phyloP scores from a whole-genome alignment of 1,140 invertebrate genomes.

The Pseudomyrmex concolor region DNA sequence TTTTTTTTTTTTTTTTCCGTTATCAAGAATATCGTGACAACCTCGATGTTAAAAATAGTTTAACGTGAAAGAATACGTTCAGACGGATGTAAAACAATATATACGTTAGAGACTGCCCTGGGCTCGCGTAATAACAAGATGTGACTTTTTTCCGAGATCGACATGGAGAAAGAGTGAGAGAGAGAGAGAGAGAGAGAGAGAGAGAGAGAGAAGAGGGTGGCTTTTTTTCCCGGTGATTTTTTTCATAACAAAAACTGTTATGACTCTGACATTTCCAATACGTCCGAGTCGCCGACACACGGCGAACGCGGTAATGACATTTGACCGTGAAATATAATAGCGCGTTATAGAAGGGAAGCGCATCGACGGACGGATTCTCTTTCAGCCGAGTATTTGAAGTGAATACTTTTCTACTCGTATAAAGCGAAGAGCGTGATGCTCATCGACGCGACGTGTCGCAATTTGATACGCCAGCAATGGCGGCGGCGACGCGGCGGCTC shows the following conservation, averaged over 20 bases:
- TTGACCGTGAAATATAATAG: conserved; percentile 64
- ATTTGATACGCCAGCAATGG: conserved; percentile 24
- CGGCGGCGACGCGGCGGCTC: not conserved
- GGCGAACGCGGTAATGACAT: conserved; percentile 37
- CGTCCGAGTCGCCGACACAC: not conserved
- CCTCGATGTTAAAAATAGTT: conserved; percentile 14
- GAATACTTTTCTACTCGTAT: conserved; percentile 33
- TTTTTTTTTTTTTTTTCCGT: too few relatives aligned
- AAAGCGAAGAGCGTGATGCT: conserved; percentile 1
- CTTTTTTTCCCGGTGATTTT: not conserved
- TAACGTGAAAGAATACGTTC: not conserved
- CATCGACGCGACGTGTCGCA: conserved; percentile 27
- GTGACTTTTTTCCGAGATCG: conserved; percentile 31
- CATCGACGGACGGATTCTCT: conserved; percentile 37
- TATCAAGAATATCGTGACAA: not conserved
- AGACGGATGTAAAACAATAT: not conserved
- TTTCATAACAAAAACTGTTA: conserved; percentile 20
- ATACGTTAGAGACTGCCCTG: not conserved
- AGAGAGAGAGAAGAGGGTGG: not conserved
- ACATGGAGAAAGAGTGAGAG: not conserved
- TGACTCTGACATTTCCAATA: conserved; percentile 55
- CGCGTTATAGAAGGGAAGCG: conserved; percentile 8
- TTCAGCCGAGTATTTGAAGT: conserved; percentile 20
- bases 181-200: not conserved
- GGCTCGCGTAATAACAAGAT: conserved; percentile 13